Conservation (phyloP, 2,888 invertebrate genomes). For the Ophioninae sp. region DNA sequence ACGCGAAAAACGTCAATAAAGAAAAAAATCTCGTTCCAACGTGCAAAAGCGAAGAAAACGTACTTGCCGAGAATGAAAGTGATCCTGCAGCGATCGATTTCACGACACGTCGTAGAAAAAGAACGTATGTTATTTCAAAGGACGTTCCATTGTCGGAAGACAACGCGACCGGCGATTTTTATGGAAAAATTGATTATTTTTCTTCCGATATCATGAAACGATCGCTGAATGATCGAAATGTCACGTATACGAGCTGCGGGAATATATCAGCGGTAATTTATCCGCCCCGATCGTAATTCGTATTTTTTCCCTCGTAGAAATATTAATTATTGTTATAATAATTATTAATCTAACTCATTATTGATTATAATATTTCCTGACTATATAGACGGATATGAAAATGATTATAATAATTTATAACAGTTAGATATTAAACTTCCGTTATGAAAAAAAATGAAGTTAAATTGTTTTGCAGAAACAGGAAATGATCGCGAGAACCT, state of each 20-base stretch:
- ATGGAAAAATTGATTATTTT: conserved; percentile 8
- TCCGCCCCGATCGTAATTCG: not conserved
- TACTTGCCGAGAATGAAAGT: not conserved
- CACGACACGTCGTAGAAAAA: conserved; percentile 23
- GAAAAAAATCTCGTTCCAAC: conserved; percentile 4
- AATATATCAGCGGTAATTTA: conserved; percentile 33
- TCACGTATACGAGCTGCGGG: not conserved
- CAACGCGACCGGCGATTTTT: conserved; percentile 7
- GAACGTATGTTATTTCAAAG: conserved; percentile 39
- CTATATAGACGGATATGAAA: no score
- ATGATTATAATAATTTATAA: no score
- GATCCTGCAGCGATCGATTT: not conserved
- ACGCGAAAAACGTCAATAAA: not conserved
- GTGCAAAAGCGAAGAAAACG: not conserved
- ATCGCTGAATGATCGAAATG: not conserved
- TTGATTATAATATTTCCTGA: no score
- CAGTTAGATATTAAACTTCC: not conserved
- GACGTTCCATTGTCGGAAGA: conserved; percentile 2
- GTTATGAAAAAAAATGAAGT: not conserved
- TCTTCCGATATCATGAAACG: not conserved
- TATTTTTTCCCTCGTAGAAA: not conserved
- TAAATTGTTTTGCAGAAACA: conserved; percentile 13
- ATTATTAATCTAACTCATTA: no score
- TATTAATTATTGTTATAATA: no score
- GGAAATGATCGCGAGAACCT: not conserved